Conservation (phyloP, 2,888 invertebrate species). For the Melieria crassipennis region DNA sequence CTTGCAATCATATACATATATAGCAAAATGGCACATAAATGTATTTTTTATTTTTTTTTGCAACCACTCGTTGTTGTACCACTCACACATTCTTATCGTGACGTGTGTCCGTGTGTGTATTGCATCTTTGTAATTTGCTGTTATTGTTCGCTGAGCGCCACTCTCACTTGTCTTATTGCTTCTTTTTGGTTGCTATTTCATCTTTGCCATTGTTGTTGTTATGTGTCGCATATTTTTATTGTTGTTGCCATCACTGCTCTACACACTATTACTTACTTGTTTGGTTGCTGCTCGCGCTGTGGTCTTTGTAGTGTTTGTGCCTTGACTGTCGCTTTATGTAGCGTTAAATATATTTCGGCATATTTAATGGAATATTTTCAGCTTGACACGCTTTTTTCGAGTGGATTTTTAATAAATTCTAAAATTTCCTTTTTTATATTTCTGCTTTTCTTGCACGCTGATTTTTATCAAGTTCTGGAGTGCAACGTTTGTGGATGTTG, state of each 20-base stretch:
- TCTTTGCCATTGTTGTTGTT: neutral
- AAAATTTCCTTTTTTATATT: neutral
- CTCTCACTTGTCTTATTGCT: neutral
- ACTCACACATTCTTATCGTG: no score
- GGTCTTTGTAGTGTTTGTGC: no score
- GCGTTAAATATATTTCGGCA: conserved; percentile 25
- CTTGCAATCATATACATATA: neutral
- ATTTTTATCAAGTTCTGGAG: neutral
- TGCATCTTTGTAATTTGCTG: conserved; percentile 9
- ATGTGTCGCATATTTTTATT: no score
- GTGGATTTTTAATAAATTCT: no score
- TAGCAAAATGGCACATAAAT: neutral
- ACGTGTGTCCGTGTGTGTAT: no score
- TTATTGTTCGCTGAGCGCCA: conserved; percentile 10
- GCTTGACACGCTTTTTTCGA: no score
- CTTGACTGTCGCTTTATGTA: conserved; percentile 3
- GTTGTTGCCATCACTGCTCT: neutral
- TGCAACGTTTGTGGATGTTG: neutral
- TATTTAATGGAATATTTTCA: conserved; percentile 10
- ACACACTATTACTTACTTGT: neutral
- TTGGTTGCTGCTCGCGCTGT: no score
- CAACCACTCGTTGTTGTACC: no score
- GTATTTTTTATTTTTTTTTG: no score
- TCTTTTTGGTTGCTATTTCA: neutral
- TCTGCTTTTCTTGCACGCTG: neutral